Evolutionary conservation across 1,140 invertebrate species (phyloP).

Genomic region (Drosophila sp.): DNA sequence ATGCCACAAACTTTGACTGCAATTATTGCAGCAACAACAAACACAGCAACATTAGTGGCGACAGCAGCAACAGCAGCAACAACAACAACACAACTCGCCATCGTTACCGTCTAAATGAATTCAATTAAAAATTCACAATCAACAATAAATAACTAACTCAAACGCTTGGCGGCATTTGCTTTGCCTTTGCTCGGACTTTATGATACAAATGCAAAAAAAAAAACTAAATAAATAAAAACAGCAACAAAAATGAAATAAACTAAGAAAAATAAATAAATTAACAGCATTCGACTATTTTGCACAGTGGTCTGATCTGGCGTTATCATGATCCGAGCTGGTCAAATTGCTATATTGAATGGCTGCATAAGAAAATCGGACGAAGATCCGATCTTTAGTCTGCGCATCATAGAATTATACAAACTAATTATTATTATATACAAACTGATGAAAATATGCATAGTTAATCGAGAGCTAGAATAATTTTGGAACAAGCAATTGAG

Average conservation of each 20-base stretch:
- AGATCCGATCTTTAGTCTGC: too few species aligned
- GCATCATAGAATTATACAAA: too few species aligned
- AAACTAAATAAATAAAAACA: slow-evolving; percentile 29
- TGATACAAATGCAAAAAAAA: slow-evolving; percentile 53
- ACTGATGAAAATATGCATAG: too few species aligned
- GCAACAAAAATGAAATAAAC: slow-evolving; percentile 20
- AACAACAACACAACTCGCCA: slow-evolving; percentile 17
- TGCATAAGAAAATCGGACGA: too few species aligned
- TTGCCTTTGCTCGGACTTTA: slow-evolving; percentile 47
- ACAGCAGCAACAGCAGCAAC: slow-evolving; percentile 4
- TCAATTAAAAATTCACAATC: slow-evolving; percentile 74
- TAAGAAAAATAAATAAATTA: slow-evolving; percentile 44
- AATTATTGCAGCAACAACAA: slow-evolving; percentile 40
- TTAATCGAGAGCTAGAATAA: too few species aligned
- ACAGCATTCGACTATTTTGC: slow-evolving; percentile 23
- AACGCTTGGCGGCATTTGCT: slow-evolving; percentile 54
- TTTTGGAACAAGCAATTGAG: too few species aligned
- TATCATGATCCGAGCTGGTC: neutral
- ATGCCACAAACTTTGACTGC: slow-evolving; percentile 41
- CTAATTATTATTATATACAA: too few species aligned
- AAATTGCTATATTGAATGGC: too few species aligned
- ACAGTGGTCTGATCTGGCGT: slow-evolving; percentile 46
- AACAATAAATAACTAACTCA: slow-evolving; percentile 63
- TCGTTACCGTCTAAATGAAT: slow-evolving; percentile 58
- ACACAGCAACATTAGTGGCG: neutral